Evolutionary conservation across 1,140 invertebrate genomes (phyloP).

Genomic region (Drosophila tristis): DNA sequence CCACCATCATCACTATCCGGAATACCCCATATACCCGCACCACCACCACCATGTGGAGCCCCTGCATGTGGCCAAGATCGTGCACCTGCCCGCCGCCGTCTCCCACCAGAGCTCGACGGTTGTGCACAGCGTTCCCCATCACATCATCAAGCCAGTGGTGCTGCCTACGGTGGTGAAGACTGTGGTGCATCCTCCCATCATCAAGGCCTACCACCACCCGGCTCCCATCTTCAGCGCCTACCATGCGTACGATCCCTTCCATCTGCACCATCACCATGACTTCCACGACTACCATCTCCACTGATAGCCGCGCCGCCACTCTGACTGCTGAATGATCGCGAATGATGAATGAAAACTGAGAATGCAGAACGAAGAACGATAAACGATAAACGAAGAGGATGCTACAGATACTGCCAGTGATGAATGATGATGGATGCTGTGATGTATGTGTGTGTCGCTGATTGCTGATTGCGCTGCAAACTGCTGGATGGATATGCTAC

Average conservation of each 20-base stretch:
- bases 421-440: conserved; percentile 30
- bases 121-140: conserved; percentile 76
- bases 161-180: conserved; percentile 74
- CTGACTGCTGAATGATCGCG: conserved; percentile 33
- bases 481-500: conserved; percentile 36
- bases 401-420: conserved; percentile 6
- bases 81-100: conserved; percentile 83
- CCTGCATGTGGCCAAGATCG: conserved; percentile 71
- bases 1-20: conserved; percentile 74
- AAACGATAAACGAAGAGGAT: conserved; percentile 17
- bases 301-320: conserved; percentile 18
- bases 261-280: conserved; percentile 73
- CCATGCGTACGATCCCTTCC: conserved; percentile 74
- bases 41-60: conserved; percentile 73
- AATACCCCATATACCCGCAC: conserved; percentile 60
- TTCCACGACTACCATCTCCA: conserved; percentile 72
- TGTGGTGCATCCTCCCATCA: conserved; percentile 72
- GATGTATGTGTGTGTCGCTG: conserved; percentile 39
- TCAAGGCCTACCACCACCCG: conserved; percentile 77
- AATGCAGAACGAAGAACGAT: conserved; percentile 8
- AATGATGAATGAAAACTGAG: conserved; percentile 25
- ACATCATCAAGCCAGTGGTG: conserved; percentile 77
- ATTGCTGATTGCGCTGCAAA: conserved; percentile 44
- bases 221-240: conserved; percentile 73
- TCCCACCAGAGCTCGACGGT: conserved; percentile 85